These are phyloP conservation scores for Porites lobata DNA, from an alignment of 92 coral and sea anemone species.

Conservation along the genomic window DNA sequence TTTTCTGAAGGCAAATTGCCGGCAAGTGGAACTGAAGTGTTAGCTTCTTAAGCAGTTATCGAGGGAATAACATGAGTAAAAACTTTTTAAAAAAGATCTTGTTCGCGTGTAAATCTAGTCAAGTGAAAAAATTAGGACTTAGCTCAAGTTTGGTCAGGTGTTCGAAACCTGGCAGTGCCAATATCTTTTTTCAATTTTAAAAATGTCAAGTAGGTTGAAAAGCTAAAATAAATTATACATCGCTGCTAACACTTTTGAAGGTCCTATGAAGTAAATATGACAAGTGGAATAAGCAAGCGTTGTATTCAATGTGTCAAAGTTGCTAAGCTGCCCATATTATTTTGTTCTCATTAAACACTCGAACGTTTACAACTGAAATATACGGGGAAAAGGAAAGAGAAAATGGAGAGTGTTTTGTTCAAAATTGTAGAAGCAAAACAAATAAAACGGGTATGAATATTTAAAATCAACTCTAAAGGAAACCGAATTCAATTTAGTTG, in stretches of 20 bases:
- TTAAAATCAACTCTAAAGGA: slow-evolving; percentile 16
- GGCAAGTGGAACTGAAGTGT: too few relatives aligned
- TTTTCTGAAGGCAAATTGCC: background rate
- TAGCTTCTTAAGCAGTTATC: too few relatives aligned
- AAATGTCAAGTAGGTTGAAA: background rate
- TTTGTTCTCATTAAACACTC: background rate
- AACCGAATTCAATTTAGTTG: slow-evolving; percentile 11
- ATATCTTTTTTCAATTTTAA: background rate
- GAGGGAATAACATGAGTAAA: too few relatives aligned
- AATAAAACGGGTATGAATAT: slow-evolving; percentile 12
- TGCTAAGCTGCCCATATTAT: background rate
- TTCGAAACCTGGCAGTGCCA: background rate
- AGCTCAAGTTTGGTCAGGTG: background rate
- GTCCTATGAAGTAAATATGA: background rate
- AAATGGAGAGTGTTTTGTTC: background rate
- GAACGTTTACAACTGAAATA: background rate
- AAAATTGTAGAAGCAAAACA: background rate
- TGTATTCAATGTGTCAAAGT: too few relatives aligned
- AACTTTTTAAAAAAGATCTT: too few relatives aligned
- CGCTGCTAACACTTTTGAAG: background rate
- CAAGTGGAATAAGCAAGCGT: too few relatives aligned
- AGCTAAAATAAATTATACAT: background rate
- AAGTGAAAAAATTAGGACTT: too few relatives aligned
- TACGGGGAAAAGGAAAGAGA: background rate
- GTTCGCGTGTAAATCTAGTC: too few relatives aligned